Evolutionary conservation across 2,113 vertebrate genomes (phyloP), one percentile per base, ranked within the genome.

Genomic region (Eulemur rufifrons): DNA sequence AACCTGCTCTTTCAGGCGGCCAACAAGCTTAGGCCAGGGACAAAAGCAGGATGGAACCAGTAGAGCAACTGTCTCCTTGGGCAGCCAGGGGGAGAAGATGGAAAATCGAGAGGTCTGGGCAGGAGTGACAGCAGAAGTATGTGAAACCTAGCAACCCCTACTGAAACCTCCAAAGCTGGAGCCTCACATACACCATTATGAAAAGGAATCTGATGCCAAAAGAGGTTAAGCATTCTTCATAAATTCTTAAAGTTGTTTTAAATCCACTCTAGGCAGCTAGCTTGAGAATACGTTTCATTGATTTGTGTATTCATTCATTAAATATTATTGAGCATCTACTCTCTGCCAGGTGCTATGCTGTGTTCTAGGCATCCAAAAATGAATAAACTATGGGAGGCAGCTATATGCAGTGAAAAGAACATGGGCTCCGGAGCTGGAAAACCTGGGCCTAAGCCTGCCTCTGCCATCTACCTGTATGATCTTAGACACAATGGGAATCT

Each of bases 211-310:
- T n/a, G 42, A 59, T 80, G 37, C 87, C 84, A 94, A 80, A 89
- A 52, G 66, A 91, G 45, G 59, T 74, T 63, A 84, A 80, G 8
- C n/a, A 73, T 64, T 84, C 78, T 84, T 96, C 80, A 80, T 94
- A 94, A 96, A 96, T 86, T 64, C 42, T 96, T 86, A 92, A 92
- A 89, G 47, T 87, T 89, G 42, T 82, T 93, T 74, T 66, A 71
- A 86, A 71, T 80, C 37, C n/a, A 47, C 39, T 85, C 86, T 89
- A 83, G 66, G 56, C 39, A 81, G 56, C 68, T 89, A 94, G 59
- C 21, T 91, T 97, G 81, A 66, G 63, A 92, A 86, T 87, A 64
- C 29, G 37, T 86, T 42, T 92, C 80, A 82, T 5, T 78, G 89
- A 91, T 86, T 81, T 89, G 78, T 56, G 68, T 54, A 76, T 59